These are phyloP conservation scores for Harpalus rufipes DNA, from an alignment of 2,888 invertebrate genomes.

Conservation along the genomic window DNA sequence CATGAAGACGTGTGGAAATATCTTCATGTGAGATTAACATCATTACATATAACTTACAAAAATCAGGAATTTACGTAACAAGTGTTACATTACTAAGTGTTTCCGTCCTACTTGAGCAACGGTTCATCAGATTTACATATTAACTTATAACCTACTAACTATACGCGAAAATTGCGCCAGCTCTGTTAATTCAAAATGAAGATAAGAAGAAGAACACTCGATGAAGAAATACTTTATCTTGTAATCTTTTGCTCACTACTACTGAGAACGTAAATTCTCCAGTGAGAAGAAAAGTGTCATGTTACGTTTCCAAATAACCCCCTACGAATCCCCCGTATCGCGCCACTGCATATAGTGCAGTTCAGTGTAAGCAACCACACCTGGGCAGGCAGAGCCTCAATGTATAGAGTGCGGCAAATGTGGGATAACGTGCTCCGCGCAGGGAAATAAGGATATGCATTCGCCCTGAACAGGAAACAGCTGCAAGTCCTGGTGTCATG, in stretches of 20 bases:
- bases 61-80: constrained; percentile 45
- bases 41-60: constrained; percentile 35
- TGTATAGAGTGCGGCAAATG: neutral
- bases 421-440: neutral
- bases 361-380: constrained; percentile 52
- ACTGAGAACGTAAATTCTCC: no score
- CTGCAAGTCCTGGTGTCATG: constrained; percentile 8
- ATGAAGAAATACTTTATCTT: no score
- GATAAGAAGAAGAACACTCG: no score
- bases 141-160: constrained; percentile 58
- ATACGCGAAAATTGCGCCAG: neutral
- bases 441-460: neutral
- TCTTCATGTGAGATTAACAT: constrained; percentile 20
- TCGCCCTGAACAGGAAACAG: constrained; percentile 27
- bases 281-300: no score
- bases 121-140: constrained; percentile 57
- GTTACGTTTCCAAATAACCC: no score
- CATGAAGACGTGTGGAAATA: constrained; percentile 32
- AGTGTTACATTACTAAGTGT: constrained; percentile 43
- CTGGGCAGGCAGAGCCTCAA: constrained; percentile 27
- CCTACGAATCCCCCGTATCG: neutral
- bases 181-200: neutral
- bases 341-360: constrained; percentile 51
- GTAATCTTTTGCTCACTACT: no score
- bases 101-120: constrained; percentile 61